phyloP scores from a whole-genome alignment of 2,888 invertebrate genomes.

The Machimus atricapillus region DNA sequence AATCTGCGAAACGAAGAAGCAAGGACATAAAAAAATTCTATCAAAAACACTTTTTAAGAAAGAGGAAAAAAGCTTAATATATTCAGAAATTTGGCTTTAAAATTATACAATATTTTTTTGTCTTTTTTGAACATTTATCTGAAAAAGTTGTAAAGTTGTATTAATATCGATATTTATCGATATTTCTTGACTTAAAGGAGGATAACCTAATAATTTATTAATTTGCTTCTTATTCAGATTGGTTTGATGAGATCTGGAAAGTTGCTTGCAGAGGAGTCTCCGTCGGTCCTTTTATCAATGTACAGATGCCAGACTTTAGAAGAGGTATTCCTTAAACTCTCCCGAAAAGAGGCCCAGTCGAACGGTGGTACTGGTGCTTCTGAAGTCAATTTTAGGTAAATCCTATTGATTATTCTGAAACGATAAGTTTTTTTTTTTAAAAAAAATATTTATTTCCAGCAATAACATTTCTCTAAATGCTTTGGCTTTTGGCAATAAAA shows the following conservation, averaged over 20 bases:
- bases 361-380: conserved; percentile 51
- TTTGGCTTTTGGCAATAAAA: conserved; percentile 81
- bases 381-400: conserved; percentile 62
- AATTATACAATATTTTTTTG: too few relatives aligned
- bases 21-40: too few relatives aligned
- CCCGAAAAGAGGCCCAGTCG: conserved; percentile 77
- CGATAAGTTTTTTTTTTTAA: background rate
- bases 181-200: too few relatives aligned
- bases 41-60: too few relatives aligned
- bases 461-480: conserved; percentile 83
- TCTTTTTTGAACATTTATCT: too few relatives aligned
- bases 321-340: conserved; percentile 91
- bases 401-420: background rate
- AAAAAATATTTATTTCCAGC: conserved; percentile 53
- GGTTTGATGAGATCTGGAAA: conserved; percentile 93
- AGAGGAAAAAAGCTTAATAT: too few relatives aligned
- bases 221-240: conserved; percentile 67
- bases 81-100: too few relatives aligned
- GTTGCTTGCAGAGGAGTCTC: conserved; percentile 89
- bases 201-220: background rate
- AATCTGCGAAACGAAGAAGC: too few relatives aligned
- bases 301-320: conserved; percentile 86
- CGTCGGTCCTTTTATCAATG: conserved; percentile 81
- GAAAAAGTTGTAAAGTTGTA: too few relatives aligned
- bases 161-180: too few relatives aligned